A percentile compares a stretch with the other conserved stretches of the same genome.
Conservation (phyloP, 2,797 vertebrate genomes). For the Sebastes minor region DNA sequence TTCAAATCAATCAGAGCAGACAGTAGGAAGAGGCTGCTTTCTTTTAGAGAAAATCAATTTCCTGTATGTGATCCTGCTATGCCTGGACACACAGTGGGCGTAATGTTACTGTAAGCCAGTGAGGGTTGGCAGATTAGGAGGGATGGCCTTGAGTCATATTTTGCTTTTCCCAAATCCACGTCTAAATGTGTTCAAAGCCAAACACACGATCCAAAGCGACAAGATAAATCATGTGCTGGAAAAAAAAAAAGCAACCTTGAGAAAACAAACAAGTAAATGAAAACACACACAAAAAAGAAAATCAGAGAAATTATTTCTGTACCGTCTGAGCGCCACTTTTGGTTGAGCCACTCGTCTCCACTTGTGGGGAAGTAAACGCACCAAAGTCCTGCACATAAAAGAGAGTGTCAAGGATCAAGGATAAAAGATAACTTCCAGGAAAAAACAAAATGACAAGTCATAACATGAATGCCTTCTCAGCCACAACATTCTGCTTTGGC, state of each 20-base stretch:
- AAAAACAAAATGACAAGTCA: conserved; percentile 27
- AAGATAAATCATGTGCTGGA: conserved; percentile 7
- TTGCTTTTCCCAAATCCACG: conserved; percentile 30
- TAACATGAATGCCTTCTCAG: background rate
- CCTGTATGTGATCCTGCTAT: conserved; percentile 50
- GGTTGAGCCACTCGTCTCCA: conserved; percentile 60
- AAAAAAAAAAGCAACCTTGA: background rate
- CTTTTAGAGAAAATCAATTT: conserved; percentile 66
- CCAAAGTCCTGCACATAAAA: conserved; percentile 74
- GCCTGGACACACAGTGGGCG: conserved; percentile 54
- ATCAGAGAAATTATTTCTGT: conserved; percentile 13
- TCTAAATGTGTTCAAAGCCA: conserved; percentile 35
- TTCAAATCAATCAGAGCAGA: conserved; percentile 32
- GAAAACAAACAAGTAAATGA: conserved; percentile 44
- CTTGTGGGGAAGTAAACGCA: conserved; percentile 64
- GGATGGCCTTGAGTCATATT: conserved; percentile 46
- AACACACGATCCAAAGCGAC: conserved; percentile 33
- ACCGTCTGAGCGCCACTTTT: conserved; percentile 72
- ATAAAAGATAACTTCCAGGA: background rate
- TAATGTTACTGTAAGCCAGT: conserved; percentile 60
- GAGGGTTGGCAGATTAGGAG: conserved; percentile 36
- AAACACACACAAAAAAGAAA: background rate
- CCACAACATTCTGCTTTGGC: background rate
- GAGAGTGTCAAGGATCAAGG: conserved; percentile 40
- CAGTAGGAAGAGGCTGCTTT: conserved; percentile 36